These are phyloP conservation scores for Abscondita cerata DNA, from an alignment of 2,888 invertebrate genomes.

Conservation along the genomic window DNA sequence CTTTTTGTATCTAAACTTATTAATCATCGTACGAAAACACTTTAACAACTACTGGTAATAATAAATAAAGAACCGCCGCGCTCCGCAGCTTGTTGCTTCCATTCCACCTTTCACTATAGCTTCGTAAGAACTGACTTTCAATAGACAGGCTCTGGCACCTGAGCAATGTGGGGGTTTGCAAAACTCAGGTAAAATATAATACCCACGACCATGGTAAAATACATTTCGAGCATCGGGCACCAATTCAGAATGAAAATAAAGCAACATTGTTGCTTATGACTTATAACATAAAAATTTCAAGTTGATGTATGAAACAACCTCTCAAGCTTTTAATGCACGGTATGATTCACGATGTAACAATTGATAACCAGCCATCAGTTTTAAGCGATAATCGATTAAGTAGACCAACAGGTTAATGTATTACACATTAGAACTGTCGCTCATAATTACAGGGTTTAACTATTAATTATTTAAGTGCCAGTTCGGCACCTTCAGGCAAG, in stretches of 20 bases:
- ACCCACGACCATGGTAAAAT: background rate
- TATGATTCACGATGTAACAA: too few relatives aligned
- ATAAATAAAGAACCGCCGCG: slow-evolving; percentile 17
- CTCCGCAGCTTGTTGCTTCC: slow-evolving; percentile 18
- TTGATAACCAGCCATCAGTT: too few relatives aligned
- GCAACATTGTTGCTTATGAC: background rate
- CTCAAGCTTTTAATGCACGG: too few relatives aligned
- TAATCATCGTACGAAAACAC: slow-evolving; percentile 49
- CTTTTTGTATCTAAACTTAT: slow-evolving; percentile 57
- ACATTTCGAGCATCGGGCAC: background rate
- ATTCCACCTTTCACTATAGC: slow-evolving; percentile 41
- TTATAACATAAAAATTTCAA: background rate
- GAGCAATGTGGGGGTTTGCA: slow-evolving; percentile 40
- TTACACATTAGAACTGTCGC: too few relatives aligned
- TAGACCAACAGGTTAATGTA: too few relatives aligned
- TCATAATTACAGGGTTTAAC: too few relatives aligned
- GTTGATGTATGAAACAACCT: too few relatives aligned
- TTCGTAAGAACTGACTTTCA: slow-evolving; percentile 41
- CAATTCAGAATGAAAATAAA: background rate
- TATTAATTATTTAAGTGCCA: too few relatives aligned
- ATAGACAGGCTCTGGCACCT: slow-evolving; percentile 36
- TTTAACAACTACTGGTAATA: slow-evolving; percentile 19
- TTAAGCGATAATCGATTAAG: too few relatives aligned
- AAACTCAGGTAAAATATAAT: slow-evolving; percentile 40
- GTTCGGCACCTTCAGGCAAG: too few relatives aligned